Evolutionary conservation across 1,140 invertebrate species (phyloP).

Genomic region (Apis cerana): DNA sequence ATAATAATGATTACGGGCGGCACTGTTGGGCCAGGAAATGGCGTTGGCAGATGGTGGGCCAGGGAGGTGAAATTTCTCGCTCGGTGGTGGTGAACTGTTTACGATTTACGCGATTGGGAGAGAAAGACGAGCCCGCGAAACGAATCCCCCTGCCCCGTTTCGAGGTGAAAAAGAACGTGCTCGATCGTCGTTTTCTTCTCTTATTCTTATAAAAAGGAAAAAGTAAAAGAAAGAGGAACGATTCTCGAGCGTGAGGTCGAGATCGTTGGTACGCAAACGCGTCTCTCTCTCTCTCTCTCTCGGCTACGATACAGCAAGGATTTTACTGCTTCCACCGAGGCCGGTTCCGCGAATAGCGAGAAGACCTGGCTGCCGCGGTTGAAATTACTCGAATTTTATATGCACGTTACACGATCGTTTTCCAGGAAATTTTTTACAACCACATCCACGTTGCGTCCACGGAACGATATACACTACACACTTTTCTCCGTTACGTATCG

Average conservation of each 20-base stretch:
- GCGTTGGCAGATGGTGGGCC: constrained; percentile 52
- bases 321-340: constrained; percentile 52
- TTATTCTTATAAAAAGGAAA: too few relatives aligned
- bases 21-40: constrained; percentile 68
- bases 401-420: constrained; percentile 60
- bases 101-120: constrained; percentile 31
- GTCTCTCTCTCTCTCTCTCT: constrained; percentile 24
- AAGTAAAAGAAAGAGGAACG: too few relatives aligned
- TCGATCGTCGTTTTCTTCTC: not conserved
- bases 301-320: constrained; percentile 13
- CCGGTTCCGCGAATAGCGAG: constrained; percentile 34
- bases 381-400: constrained; percentile 68
- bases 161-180: not conserved
- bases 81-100: constrained; percentile 6
- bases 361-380: not conserved
- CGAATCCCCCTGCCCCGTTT: not conserved
- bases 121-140: not conserved
- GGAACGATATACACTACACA: not conserved
- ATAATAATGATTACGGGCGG: constrained; percentile 67
- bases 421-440: constrained; percentile 60
- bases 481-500: constrained; percentile 66
- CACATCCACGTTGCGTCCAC: constrained; percentile 17
- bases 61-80: constrained; percentile 51
- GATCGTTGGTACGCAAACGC: not conserved
- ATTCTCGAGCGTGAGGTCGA: not conserved